phyloP scores from a whole-genome alignment of 2,113 vertebrate genomes.

The Papio anubis region DNA sequence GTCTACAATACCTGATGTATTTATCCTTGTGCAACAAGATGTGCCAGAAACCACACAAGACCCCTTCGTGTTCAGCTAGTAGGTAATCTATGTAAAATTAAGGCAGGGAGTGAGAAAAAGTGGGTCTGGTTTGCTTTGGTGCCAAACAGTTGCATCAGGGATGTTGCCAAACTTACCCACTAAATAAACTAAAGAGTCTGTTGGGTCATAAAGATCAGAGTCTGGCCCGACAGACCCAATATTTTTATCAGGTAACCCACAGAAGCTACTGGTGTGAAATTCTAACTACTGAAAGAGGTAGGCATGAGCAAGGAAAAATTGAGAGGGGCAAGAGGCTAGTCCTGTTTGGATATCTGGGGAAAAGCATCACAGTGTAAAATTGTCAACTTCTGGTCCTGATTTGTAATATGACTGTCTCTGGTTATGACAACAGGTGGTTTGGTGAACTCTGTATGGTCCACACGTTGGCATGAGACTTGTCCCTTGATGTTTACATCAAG shows the following conservation, averaged over 20 bases:
- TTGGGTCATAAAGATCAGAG: neutral
- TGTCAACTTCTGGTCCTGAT: neutral
- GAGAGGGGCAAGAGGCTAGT: neutral
- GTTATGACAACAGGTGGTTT: neutral
- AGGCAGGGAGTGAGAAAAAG: too few relatives aligned
- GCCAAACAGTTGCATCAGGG: too few relatives aligned
- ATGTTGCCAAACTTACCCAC: too few relatives aligned
- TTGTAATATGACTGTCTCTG: neutral
- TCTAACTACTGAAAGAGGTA: neutral
- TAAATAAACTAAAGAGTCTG: neutral
- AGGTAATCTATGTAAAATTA: too few relatives aligned
- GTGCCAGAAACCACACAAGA: too few relatives aligned
- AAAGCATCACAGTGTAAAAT: neutral
- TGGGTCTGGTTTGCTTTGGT: too few relatives aligned
- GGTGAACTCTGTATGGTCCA: neutral
- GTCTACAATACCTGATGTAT: too few relatives aligned
- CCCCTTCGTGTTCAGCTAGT: too few relatives aligned
- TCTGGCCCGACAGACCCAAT: neutral
- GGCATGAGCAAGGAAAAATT: neutral
- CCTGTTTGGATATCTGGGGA: too few relatives aligned
- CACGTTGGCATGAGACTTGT: neutral
- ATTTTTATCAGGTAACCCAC: neutral
- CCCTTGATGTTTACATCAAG: neutral
- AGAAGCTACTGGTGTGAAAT: neutral
- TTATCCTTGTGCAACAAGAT: too few relatives aligned